Evolutionary conservation across 2,888 invertebrate genomes (phyloP).

Genomic region (Dynastes grantii): DNA sequence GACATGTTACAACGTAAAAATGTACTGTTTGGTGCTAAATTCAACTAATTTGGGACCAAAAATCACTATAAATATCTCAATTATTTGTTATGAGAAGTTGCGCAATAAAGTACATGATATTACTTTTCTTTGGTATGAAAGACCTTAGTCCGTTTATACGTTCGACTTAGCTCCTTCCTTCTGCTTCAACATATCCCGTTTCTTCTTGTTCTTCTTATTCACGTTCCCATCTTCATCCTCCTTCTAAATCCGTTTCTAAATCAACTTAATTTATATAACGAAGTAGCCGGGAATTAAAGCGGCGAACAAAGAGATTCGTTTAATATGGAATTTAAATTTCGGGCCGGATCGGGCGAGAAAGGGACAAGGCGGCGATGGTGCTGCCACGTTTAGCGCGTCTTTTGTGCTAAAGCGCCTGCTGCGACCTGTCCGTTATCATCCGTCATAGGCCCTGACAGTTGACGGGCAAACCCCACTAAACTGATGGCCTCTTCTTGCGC

Average conservation of each 20-base stretch:
- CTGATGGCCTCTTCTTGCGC: constrained; percentile 61
- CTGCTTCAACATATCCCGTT: background rate
- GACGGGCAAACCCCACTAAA: constrained; percentile 62
- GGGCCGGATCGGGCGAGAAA: constrained; percentile 23
- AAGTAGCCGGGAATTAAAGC: constrained; percentile 46
- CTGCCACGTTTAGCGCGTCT: constrained; percentile 48
- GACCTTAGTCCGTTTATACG: too few species aligned
- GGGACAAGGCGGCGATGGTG: constrained; percentile 17
- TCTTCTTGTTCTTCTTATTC: background rate
- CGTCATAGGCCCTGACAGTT: constrained; percentile 62
- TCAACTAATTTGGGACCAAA: too few species aligned
- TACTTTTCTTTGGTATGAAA: too few species aligned
- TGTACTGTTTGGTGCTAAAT: too few species aligned
- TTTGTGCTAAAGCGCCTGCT: constrained; percentile 46
- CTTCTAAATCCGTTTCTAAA: constrained; percentile 46
- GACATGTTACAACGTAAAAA: too few species aligned
- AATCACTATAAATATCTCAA: too few species aligned
- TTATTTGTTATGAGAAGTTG: too few species aligned
- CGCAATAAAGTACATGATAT: too few species aligned
- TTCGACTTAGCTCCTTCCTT: background rate
- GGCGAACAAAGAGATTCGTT: constrained; percentile 47
- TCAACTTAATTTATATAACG: constrained; percentile 50
- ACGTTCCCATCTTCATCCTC: constrained; percentile 8
- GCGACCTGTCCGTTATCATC: constrained; percentile 58
- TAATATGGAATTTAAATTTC: constrained; percentile 49